Evolutionary conservation across 2,113 vertebrate genomes (phyloP).

Genomic region (Laticauda colubrina): DNA sequence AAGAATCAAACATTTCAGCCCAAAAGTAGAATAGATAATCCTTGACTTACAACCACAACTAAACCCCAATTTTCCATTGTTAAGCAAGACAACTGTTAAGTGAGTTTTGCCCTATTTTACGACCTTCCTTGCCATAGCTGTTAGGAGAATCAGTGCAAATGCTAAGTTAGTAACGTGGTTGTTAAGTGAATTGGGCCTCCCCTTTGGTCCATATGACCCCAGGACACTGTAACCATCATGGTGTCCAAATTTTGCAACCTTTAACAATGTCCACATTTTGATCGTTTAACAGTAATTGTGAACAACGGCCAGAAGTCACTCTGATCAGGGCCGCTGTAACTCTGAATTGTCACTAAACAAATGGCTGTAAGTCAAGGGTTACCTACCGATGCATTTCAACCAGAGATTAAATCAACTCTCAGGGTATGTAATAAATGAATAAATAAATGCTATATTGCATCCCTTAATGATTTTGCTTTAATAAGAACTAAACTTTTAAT

Average conservation of each 20-base stretch:
- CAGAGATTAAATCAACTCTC: constrained; percentile 62
- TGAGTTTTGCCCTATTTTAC: neutral
- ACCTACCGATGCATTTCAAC: constrained; percentile 48
- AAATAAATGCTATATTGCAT: constrained; percentile 49
- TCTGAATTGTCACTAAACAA: neutral
- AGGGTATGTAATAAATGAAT: constrained; percentile 35
- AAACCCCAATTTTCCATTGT: too few relatives aligned
- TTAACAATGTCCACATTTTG: neutral
- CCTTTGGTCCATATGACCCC: neutral
- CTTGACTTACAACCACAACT: too few relatives aligned
- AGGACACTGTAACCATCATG: fast-evolving
- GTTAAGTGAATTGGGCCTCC: neutral
- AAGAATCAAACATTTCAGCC: constrained; percentile 41
- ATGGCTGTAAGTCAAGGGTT: neutral
- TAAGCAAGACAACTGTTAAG: too few relatives aligned
- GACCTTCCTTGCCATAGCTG: neutral
- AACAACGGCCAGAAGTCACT: neutral
- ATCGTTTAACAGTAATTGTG: neutral
- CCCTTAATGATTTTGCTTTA: constrained; percentile 70
- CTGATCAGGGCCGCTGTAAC: neutral
- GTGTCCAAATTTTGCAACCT: neutral
- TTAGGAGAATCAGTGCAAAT: neutral
- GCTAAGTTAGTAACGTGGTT: neutral
- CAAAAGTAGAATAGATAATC: constrained; percentile 1
- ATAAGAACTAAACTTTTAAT: constrained; percentile 76